Conservation (phyloP, 2,888 invertebrate species). For the Notodonta dromedarius region DNA sequence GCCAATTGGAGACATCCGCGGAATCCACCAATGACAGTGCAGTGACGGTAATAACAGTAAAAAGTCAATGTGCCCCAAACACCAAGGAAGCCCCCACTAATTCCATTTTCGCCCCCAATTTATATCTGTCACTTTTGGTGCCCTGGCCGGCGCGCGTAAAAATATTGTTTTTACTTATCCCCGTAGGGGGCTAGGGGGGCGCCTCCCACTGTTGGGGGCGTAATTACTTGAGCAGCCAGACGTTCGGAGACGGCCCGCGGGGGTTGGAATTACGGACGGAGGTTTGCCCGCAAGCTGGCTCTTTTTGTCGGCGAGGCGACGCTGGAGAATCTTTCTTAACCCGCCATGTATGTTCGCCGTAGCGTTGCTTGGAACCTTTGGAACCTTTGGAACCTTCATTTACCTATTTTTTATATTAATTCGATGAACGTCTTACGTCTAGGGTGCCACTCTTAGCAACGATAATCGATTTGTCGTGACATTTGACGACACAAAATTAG, state of each 20-base stretch:
- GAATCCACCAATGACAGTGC: background rate
- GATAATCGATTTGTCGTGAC: too few relatives aligned
- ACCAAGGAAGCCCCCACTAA: slow-evolving; percentile 68
- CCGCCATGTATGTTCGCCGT: slow-evolving; percentile 32
- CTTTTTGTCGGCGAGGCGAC: slow-evolving; percentile 63
- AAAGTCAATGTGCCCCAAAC: slow-evolving; percentile 51
- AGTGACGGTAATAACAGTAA: slow-evolving; percentile 39
- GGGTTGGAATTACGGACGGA: slow-evolving; percentile 68
- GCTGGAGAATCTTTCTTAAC: slow-evolving; percentile 69
- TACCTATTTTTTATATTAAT: background rate
- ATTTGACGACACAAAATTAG: too few relatives aligned
- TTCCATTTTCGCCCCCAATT: slow-evolving; percentile 78
- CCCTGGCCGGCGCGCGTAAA: slow-evolving; percentile 75
- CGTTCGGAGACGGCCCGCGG: slow-evolving; percentile 64
- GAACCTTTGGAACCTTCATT: slow-evolving; percentile 15
- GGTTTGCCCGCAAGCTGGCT: slow-evolving; percentile 56
- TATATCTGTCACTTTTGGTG: slow-evolving; percentile 81
- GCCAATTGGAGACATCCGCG: background rate
- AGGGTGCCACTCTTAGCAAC: too few relatives aligned
- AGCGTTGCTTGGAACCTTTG: slow-evolving; percentile 32
- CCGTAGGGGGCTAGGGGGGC: slow-evolving; percentile 44
- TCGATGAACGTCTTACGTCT: too few relatives aligned
- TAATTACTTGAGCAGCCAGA: slow-evolving; percentile 81
- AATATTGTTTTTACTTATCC: slow-evolving; percentile 84
- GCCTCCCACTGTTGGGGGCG: slow-evolving; percentile 48